Evolutionary conservation across 1,140 invertebrate genomes (phyloP).

Genomic region (Aphis gossypii): DNA sequence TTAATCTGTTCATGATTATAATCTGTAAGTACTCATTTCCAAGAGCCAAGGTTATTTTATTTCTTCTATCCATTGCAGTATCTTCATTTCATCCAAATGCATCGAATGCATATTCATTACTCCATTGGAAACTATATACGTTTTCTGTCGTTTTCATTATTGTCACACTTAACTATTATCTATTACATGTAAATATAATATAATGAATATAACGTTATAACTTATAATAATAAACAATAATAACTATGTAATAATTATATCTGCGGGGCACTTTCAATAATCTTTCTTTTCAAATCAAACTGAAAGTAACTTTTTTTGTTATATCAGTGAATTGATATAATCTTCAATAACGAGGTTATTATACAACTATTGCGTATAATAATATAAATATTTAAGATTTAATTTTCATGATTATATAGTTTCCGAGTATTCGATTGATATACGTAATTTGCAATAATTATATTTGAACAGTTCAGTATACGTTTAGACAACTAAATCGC

Average conservation of each 20-base stretch:
- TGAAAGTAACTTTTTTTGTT: background rate
- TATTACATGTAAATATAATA: background rate
- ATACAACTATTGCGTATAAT: background rate
- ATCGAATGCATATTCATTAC: background rate
- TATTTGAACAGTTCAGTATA: background rate
- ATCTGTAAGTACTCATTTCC: background rate
- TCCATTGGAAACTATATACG: background rate
- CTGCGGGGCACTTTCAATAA: background rate
- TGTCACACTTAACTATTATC: background rate
- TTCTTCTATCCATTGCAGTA: background rate
- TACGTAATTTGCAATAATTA: background rate
- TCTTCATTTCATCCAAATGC: background rate
- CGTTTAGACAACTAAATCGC: background rate
- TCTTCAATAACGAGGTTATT: background rate
- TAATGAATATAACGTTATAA: background rate
- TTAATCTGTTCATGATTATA: background rate
- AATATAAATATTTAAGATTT: background rate
- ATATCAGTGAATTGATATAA: background rate
- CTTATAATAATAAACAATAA: background rate
- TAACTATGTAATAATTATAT: background rate
- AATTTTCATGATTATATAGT: background rate
- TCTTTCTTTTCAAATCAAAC: background rate
- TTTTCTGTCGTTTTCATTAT: background rate
- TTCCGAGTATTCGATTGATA: background rate
- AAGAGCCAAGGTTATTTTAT: background rate